phyloP scores from a whole-genome alignment of 2,113 vertebrate species.

The Macquaria ambigua region DNA sequence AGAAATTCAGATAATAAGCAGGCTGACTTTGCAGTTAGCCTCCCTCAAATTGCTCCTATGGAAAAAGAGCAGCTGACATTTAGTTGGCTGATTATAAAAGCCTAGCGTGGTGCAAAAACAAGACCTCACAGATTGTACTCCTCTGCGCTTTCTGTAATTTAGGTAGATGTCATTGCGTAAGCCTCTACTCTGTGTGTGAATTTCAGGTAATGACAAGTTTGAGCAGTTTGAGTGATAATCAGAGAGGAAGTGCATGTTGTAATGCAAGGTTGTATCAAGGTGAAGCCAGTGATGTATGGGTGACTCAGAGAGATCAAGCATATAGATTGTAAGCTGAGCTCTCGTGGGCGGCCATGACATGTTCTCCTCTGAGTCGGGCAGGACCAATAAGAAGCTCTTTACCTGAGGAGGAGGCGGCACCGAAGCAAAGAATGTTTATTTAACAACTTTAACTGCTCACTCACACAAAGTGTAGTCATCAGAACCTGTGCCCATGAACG shows the following conservation, averaged over 20 bases:
- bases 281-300: not conserved
- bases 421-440: not conserved
- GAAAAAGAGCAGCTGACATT: slow-evolving; percentile 17
- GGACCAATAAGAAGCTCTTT: not conserved
- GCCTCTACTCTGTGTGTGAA: not conserved
- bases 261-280: not conserved
- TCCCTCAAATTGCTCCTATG: slow-evolving; percentile 1
- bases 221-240: not conserved
- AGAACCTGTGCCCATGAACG: not conserved
- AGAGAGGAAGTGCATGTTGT: slow-evolving; percentile 19
- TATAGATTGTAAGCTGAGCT: not conserved
- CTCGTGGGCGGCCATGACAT: not conserved
- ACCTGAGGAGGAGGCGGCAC: not conserved
- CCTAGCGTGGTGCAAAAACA: not conserved
- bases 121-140: slow-evolving; percentile 34
- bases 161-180: not conserved
- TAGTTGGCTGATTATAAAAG: slow-evolving; percentile 14
- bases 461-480: slow-evolving; percentile 3
- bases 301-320: slow-evolving; percentile 1
- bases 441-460: not conserved
- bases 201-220: slow-evolving; percentile 34
- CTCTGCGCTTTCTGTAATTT: slow-evolving; percentile 27
- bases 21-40: not conserved
- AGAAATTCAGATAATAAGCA: not conserved
- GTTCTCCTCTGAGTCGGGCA: not conserved